Conservation (phyloP, 2,888 invertebrate genomes). For the Metopia argyrocephala region DNA sequence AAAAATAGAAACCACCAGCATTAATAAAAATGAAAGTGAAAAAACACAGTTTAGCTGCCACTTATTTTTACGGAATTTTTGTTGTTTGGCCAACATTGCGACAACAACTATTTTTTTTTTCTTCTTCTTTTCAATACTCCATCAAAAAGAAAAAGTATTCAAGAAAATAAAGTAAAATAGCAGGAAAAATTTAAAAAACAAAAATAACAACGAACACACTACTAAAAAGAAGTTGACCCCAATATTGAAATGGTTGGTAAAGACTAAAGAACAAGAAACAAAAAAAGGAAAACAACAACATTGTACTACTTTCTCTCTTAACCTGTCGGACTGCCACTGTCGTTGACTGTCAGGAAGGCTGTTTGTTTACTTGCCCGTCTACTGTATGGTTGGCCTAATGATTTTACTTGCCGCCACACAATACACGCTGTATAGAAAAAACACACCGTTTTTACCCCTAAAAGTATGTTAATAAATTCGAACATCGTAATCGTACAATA, state of each 20-base stretch:
- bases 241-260: slow-evolving; percentile 34
- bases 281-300: background rate
- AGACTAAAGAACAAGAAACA: slow-evolving; percentile 16
- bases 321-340: background rate
- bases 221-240: slow-evolving; percentile 59
- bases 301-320: slow-evolving; percentile 43
- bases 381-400: slow-evolving; percentile 29
- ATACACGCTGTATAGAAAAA: background rate
- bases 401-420: slow-evolving; percentile 34
- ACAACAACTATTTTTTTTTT: slow-evolving; percentile 5
- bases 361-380: slow-evolving; percentile 28
- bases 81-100: slow-evolving; percentile 62
- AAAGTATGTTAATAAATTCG: slow-evolving; percentile 34
- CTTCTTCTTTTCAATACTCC: slow-evolving; percentile 3
- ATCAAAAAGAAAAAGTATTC: slow-evolving; percentile 4
- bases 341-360: background rate
- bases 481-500: slow-evolving; percentile 26
- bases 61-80: slow-evolving; percentile 36
- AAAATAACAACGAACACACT: background rate
- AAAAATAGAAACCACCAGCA: slow-evolving; percentile 16
- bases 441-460: slow-evolving; percentile 6
- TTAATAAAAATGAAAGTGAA: slow-evolving; percentile 55
- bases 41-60: slow-evolving; percentile 51
- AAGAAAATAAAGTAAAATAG: slow-evolving; percentile 42
- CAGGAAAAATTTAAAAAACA: slow-evolving; percentile 46